These are phyloP conservation scores for Helicoverpa zea DNA, from an alignment of 1,140 invertebrate species.

Conservation along the genomic window DNA sequence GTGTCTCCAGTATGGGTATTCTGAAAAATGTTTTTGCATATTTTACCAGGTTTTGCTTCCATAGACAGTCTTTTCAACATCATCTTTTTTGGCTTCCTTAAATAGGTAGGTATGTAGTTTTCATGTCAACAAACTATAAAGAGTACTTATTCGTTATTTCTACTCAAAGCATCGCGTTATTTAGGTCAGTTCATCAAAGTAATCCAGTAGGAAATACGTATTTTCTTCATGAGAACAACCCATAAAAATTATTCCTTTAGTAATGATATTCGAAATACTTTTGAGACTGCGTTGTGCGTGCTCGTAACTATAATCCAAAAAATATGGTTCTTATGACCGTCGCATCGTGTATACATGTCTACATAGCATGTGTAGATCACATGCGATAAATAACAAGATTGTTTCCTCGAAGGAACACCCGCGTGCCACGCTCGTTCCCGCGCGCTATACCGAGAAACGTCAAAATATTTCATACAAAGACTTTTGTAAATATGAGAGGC, in stretches of 20 bases:
- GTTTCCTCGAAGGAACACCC: conserved; percentile 75
- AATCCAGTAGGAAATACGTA: conserved; percentile 41
- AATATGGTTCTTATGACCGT: conserved; percentile 18
- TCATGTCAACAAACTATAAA: conserved; percentile 39
- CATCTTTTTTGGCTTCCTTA: no score
- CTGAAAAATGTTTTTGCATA: no score
- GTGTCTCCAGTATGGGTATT: no score
- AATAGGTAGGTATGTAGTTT: neutral
- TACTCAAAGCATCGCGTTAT: conserved; percentile 40
- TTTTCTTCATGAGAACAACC: conserved; percentile 43
- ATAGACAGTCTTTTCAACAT: no score
- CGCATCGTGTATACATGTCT: conserved; percentile 21
- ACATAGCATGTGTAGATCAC: conserved; percentile 47
- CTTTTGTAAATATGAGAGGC: conserved; percentile 73
- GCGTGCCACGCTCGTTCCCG: conserved; percentile 56
- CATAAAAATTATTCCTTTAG: conserved; percentile 40
- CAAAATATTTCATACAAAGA: conserved; percentile 81
- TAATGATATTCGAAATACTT: conserved; percentile 45
- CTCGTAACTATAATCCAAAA: conserved; percentile 36
- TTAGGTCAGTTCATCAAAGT: conserved; percentile 40
- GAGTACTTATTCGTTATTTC: conserved; percentile 12
- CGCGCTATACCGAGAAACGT: conserved; percentile 80
- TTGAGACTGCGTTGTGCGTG: conserved; percentile 41
- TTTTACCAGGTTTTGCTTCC: no score
- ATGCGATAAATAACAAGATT: conserved; percentile 54